Conservation (phyloP, 2,888 invertebrate species). For the Oligia fasciuncula region DNA sequence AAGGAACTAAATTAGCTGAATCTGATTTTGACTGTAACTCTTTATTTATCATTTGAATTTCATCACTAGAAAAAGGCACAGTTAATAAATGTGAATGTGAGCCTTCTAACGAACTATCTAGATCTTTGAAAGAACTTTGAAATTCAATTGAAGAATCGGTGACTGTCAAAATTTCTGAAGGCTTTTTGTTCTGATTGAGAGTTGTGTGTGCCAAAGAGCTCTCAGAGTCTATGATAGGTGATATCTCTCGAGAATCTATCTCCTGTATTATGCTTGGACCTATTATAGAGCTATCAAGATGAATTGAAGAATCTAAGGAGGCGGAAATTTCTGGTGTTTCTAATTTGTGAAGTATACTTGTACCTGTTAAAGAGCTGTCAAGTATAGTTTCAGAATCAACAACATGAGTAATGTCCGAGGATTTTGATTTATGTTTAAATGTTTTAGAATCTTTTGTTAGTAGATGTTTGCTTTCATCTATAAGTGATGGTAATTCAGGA, state of each 20-base stretch:
- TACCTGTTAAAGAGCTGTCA: slow-evolving; percentile 1
- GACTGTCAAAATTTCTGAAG: neutral
- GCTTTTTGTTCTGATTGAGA: neutral
- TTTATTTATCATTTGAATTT: slow-evolving; percentile 7
- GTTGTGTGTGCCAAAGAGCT: neutral
- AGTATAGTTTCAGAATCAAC: neutral
- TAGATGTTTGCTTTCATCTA: neutral
- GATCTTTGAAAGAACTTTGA: slow-evolving; percentile 2
- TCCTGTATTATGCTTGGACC: slow-evolving; percentile 2
- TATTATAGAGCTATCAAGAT: slow-evolving; percentile 25
- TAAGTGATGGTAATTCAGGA: neutral
- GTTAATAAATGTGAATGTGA: neutral
- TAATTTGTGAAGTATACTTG: neutral
- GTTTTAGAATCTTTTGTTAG: neutral
- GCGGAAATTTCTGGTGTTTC: neutral
- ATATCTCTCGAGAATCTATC: neutral
- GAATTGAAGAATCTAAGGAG: neutral
- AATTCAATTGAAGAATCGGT: neutral
- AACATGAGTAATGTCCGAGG: neutral
- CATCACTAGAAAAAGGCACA: neutral
- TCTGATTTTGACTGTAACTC: neutral
- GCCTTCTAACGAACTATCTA: slow-evolving; percentile 17
- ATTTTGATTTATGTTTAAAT: neutral
- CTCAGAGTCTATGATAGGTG: neutral
- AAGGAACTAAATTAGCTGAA: neutral